Percentiles rank a stretch among this genome's conserved stretches.
These are phyloP conservation scores for Unio delphinus DNA, from an alignment of 2,888 invertebrate species.

Conservation along the genomic window DNA sequence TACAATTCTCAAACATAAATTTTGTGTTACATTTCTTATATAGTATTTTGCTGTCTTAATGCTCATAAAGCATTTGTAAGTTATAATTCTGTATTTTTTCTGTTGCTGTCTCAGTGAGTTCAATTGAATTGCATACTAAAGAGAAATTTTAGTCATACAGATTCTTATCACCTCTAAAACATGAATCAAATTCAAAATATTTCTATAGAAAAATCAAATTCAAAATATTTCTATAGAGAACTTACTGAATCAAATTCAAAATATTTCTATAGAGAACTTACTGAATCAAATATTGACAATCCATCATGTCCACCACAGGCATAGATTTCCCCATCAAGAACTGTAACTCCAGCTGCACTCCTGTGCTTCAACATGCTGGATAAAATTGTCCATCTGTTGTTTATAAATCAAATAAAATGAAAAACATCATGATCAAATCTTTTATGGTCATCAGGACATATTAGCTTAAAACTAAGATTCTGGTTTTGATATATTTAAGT, in stretches of 20 bases:
- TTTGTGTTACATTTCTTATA: too few relatives aligned
- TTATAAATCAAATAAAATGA: constrained; percentile 5
- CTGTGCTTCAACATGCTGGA: constrained; percentile 82
- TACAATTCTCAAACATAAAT: too few relatives aligned
- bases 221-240: constrained; percentile 9
- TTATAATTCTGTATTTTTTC: too few relatives aligned
- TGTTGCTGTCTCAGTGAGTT: too few relatives aligned
- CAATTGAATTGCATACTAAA: too few relatives aligned
- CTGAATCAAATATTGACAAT: constrained; percentile 88
- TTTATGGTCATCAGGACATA: background rate
- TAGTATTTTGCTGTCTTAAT: too few relatives aligned
- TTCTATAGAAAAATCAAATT: constrained; percentile 76
- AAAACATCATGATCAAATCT: background rate
- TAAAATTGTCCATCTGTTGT: constrained; percentile 79
- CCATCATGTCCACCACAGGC: constrained; percentile 92
- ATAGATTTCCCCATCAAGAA: constrained; percentile 82
- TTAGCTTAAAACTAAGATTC: background rate
- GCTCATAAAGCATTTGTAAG: too few relatives aligned
- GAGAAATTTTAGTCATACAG: too few relatives aligned
- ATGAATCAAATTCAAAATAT: background rate
- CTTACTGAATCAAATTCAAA: constrained; percentile 81
- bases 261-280: constrained; percentile 62
- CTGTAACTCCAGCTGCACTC: constrained; percentile 82
- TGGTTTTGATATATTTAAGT: background rate
- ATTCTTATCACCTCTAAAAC: background rate